A percentile compares a stretch with the other conserved stretches of the same genome.
phyloP scores from a whole-genome alignment of 2,113 vertebrate genomes.

The Hippocampus mohnikei region DNA sequence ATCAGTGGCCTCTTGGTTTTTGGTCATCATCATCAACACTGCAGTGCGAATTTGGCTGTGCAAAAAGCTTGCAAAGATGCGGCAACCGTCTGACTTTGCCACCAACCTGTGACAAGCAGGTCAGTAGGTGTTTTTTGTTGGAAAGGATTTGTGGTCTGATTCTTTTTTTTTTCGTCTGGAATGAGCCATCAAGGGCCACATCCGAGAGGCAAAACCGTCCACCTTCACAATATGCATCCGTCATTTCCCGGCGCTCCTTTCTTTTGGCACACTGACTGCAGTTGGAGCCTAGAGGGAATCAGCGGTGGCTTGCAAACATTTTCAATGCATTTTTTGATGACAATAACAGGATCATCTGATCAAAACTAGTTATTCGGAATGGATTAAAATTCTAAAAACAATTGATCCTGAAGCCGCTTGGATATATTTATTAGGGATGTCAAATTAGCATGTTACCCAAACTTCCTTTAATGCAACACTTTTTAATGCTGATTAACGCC shows the following conservation, averaged over 20 bases:
- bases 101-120: background rate
- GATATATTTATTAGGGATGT: no score
- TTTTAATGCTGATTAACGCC: no score
- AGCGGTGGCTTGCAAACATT: constrained; percentile 28
- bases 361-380: no score
- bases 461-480: no score
- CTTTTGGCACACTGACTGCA: constrained; percentile 47
- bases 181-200: constrained; percentile 47
- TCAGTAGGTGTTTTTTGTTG: constrained; percentile 3
- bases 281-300: constrained; percentile 39
- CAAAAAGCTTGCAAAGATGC: constrained; percentile 51
- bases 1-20: constrained; percentile 61
- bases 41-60: constrained; percentile 53
- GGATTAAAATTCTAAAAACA: no score
- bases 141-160: background rate
- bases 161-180: constrained; percentile 24
- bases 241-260: constrained; percentile 38
- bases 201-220: constrained; percentile 56
- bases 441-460: no score
- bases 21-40: constrained; percentile 49
- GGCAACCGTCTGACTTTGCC: constrained; percentile 32
- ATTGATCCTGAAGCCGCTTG: no score
- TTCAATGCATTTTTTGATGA: no score
- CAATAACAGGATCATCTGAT: no score
- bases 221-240: constrained; percentile 40